Conservation (phyloP, 2,797 vertebrate genomes). For the Selene dorsalis region DNA sequence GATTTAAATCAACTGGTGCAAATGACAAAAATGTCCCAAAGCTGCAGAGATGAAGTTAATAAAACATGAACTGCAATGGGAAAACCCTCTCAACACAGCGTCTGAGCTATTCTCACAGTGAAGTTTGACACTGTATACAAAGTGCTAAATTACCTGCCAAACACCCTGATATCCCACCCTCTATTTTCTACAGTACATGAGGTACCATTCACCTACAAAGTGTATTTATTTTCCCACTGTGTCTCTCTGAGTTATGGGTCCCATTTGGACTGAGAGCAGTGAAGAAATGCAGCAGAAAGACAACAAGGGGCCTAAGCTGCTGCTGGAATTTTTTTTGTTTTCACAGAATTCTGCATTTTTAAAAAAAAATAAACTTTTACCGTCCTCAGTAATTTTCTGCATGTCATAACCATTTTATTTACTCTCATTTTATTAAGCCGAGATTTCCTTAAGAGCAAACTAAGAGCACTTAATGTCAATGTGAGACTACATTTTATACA, state of each 20-base stretch:
- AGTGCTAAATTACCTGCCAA: conserved; percentile 80
- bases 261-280: conserved; percentile 46
- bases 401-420: conserved; percentile 46
- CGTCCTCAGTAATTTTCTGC: conserved; percentile 39
- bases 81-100: conserved; percentile 58
- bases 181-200: conserved; percentile 66
- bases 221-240: conserved; percentile 71
- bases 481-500: conserved; percentile 44
- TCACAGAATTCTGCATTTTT: conserved; percentile 37
- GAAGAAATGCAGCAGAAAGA: conserved; percentile 61
- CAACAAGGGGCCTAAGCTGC: conserved; percentile 34
- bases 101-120: conserved; percentile 56
- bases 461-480: conserved; percentile 70
- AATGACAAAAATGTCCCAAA: conserved; percentile 52
- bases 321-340: conserved; percentile 34
- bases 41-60: conserved; percentile 55
- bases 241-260: conserved; percentile 70
- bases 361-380: conserved; percentile 24
- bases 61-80: conserved; percentile 58
- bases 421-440: conserved; percentile 59
- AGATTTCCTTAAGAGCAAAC: conserved; percentile 58
- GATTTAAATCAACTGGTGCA: conserved; percentile 61
- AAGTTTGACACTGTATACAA: conserved; percentile 76
- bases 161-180: conserved; percentile 63
- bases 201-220: conserved; percentile 67